Conservation (phyloP, 2,888 invertebrate genomes). For the Nematopogon swammerdamellus region DNA sequence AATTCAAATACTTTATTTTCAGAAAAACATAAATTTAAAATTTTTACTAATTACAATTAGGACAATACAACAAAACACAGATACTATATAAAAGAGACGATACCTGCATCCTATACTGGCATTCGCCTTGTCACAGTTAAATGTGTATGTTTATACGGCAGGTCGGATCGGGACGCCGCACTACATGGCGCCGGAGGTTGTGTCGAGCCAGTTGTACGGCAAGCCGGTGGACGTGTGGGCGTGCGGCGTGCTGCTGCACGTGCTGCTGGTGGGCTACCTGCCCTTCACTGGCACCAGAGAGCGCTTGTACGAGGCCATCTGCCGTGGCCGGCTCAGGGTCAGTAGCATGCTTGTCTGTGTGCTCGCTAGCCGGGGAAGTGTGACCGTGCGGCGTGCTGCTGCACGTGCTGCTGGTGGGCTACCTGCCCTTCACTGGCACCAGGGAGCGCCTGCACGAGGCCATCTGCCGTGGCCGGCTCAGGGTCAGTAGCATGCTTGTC, state of each 20-base stretch:
- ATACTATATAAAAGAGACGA: too few species aligned
- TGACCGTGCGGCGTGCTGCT: slow-evolving; percentile 97
- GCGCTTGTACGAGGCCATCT: slow-evolving; percentile 88
- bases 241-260: slow-evolving; percentile 91
- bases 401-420: slow-evolving; percentile 90
- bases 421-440: slow-evolving; percentile 93
- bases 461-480: slow-evolving; percentile 80
- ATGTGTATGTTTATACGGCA: too few species aligned
- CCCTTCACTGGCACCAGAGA: slow-evolving; percentile 96
- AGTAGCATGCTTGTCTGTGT: too few species aligned
- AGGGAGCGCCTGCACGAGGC: slow-evolving; percentile 90
- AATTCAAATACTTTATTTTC: too few species aligned
- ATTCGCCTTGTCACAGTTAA: too few species aligned
- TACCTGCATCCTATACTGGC: too few species aligned
- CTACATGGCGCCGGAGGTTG: slow-evolving; percentile 98
- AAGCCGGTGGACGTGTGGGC: slow-evolving; percentile 99
- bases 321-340: slow-evolving; percentile 81
- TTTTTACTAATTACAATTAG: too few species aligned
- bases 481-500: slow-evolving; percentile 48
- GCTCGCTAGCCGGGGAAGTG: slow-evolving; percentile 92
- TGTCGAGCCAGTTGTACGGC: slow-evolving; percentile 84
- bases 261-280: slow-evolving; percentile 88
- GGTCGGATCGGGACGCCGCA: slow-evolving; percentile 94
- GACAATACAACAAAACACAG: too few species aligned
- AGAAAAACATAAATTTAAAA: too few species aligned